phyloP scores from a whole-genome alignment of 2,797 vertebrate genomes.

The Lutjanus campechanus region DNA sequence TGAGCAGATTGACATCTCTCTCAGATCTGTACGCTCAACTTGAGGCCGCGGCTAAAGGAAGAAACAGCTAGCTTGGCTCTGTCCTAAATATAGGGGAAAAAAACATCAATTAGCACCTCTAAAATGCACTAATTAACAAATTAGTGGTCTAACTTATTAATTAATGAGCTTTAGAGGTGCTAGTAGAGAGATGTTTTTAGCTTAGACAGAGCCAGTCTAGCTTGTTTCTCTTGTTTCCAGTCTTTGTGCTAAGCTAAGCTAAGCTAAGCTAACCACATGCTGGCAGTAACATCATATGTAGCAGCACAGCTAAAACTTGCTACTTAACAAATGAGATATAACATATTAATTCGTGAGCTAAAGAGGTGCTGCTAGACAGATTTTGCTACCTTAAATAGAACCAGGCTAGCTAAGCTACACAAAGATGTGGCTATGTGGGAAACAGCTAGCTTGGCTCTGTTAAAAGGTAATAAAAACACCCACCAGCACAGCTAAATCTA shows the following conservation, averaged over 20 bases:
- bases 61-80: neutral
- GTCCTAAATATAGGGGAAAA: neutral
- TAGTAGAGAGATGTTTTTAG: neutral
- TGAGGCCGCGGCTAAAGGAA: too few species aligned
- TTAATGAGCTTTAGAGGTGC: neutral
- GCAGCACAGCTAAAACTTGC: too few species aligned
- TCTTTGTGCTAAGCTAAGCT: constrained; percentile 15
- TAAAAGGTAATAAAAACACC: too few species aligned
- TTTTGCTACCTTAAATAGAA: too few species aligned
- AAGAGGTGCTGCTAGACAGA: too few species aligned
- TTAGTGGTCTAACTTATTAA: neutral
- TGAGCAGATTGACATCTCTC: neutral
- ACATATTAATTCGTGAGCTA: too few species aligned
- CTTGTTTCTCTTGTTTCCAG: neutral
- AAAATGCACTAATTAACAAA: too few species aligned
- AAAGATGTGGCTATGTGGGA: too few species aligned
- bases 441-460: too few species aligned
- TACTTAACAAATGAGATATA: too few species aligned
- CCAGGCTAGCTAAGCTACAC: too few species aligned
- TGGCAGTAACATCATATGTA: neutral
- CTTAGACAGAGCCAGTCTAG: neutral
- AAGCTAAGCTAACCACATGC: neutral
- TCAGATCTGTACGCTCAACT: neutral
- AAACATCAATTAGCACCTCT: neutral
- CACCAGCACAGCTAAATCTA: too few species aligned